Conservation (phyloP, 1,140 invertebrate genomes). For the Lucilia sericata region DNA sequence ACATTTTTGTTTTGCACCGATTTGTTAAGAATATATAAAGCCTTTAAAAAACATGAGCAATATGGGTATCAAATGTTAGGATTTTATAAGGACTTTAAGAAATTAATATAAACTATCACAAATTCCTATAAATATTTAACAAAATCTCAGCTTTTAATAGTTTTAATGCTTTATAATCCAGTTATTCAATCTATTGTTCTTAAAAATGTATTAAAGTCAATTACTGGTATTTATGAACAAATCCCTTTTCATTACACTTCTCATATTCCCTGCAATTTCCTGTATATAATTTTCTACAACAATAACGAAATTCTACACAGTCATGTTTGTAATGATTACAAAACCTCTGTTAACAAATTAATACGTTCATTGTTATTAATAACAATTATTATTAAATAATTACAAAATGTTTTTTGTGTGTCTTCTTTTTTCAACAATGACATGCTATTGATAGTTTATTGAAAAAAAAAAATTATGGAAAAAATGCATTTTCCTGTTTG, state of each 20-base stretch:
- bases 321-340: constrained; percentile 19
- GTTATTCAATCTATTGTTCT: too few relatives aligned
- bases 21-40: not conserved
- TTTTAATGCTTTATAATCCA: too few relatives aligned
- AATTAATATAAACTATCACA: not conserved
- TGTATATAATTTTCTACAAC: not conserved
- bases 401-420: not conserved
- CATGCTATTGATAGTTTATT: constrained; percentile 40
- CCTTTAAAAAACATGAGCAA: not conserved
- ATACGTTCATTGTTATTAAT: constrained; percentile 7
- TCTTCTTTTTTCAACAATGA: constrained; percentile 21
- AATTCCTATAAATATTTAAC: not conserved
- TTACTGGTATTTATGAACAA: not conserved
- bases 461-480: constrained; percentile 1
- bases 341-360: constrained; percentile 30
- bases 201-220: too few relatives aligned
- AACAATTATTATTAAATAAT: constrained; percentile 36
- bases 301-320: not conserved
- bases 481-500: not conserved
- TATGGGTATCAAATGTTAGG: constrained; percentile 1
- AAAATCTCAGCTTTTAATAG: not conserved
- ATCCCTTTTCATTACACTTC: not conserved
- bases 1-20: not conserved
- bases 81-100: not conserved
- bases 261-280: constrained; percentile 14